Percentiles rank a stretch among this genome's conserved stretches.
phyloP scores from a whole-genome alignment of 1,140 invertebrate species.

The Archegozetes longisetosus region DNA sequence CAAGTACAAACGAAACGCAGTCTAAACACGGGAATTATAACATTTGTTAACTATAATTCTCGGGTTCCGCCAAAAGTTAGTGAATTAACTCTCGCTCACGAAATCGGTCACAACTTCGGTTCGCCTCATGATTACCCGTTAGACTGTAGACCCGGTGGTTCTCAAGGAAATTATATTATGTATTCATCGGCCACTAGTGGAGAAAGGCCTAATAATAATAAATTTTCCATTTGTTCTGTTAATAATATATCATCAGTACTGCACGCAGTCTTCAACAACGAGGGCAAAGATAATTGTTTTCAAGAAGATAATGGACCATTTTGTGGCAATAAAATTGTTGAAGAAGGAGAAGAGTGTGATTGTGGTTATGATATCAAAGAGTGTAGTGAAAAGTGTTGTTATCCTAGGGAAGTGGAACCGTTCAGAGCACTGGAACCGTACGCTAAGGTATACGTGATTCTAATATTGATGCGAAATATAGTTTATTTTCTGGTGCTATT shows the following conservation, averaged over 20 bases:
- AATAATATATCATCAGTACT: slow-evolving; percentile 88
- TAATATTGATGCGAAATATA: too few species aligned
- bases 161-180: slow-evolving; percentile 70
- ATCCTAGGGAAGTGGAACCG: slow-evolving; percentile 54
- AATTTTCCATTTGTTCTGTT: slow-evolving; percentile 81
- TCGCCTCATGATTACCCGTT: slow-evolving; percentile 92
- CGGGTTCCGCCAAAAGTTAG: slow-evolving; percentile 90
- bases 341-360: slow-evolving; percentile 93
- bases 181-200: slow-evolving; percentile 89
- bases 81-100: slow-evolving; percentile 91
- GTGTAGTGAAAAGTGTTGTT: slow-evolving; percentile 85
- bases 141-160: slow-evolving; percentile 71
- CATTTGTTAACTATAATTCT: slow-evolving; percentile 97
- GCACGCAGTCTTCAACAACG: slow-evolving; percentile 59
- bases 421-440: slow-evolving; percentile 49
- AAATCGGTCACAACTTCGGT: slow-evolving; percentile 98
- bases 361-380: slow-evolving; percentile 90
- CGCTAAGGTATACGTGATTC: slow-evolving; percentile 30
- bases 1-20: slow-evolving; percentile 84
- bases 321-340: slow-evolving; percentile 98
- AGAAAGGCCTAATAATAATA: slow-evolving; percentile 81
- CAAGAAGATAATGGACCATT: slow-evolving; percentile 76
- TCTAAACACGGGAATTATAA: slow-evolving; percentile 97
- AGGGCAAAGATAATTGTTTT: slow-evolving; percentile 92
- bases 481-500: too few species aligned